Percentiles rank a stretch among this genome's conserved stretches.
Conservation (phyloP, 1,140 invertebrate genomes). For the Drosophila ercepeae region DNA sequence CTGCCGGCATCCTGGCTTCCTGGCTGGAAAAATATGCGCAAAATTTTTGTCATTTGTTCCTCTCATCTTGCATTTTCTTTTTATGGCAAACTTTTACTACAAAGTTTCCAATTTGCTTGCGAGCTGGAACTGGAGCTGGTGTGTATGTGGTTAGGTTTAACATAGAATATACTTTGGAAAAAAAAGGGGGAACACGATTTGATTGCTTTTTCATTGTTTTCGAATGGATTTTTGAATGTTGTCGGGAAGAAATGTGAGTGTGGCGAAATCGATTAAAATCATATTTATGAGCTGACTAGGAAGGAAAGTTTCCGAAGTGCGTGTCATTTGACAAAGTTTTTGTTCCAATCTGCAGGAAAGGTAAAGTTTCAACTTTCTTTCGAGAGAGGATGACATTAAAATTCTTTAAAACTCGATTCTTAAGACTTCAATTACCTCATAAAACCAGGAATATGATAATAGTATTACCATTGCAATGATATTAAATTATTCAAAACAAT, state of each 20-base stretch:
- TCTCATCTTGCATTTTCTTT: conserved; percentile 18
- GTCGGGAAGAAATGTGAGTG: conserved; percentile 32
- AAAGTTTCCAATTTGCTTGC: conserved; percentile 61
- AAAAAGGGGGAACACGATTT: conserved; percentile 40
- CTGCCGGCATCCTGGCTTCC: not conserved
- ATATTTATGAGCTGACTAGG: conserved; percentile 63
- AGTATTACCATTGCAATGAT: not conserved
- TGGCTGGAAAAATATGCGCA: conserved; percentile 57
- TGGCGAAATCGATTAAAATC: conserved; percentile 76
- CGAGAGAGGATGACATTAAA: too few relatives aligned
- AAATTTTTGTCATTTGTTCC: conserved; percentile 54
- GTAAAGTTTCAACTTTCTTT: conserved; percentile 14
- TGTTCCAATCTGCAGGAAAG: conserved; percentile 13
- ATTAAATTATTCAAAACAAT: not conserved
- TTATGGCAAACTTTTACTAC: conserved; percentile 34
- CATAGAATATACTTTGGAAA: conserved; percentile 14
- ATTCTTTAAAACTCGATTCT: not conserved
- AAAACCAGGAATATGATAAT: too few relatives aligned
- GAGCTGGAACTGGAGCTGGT: too few relatives aligned
- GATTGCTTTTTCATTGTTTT: conserved; percentile 82
- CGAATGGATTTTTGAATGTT: conserved; percentile 61
- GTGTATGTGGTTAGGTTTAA: conserved; percentile 42
- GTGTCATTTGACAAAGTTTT: conserved; percentile 28
- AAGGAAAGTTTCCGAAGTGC: conserved; percentile 26
- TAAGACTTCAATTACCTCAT: not conserved